Conservation (phyloP, 2,113 vertebrate species). For the Prochilodus magdalenae region DNA sequence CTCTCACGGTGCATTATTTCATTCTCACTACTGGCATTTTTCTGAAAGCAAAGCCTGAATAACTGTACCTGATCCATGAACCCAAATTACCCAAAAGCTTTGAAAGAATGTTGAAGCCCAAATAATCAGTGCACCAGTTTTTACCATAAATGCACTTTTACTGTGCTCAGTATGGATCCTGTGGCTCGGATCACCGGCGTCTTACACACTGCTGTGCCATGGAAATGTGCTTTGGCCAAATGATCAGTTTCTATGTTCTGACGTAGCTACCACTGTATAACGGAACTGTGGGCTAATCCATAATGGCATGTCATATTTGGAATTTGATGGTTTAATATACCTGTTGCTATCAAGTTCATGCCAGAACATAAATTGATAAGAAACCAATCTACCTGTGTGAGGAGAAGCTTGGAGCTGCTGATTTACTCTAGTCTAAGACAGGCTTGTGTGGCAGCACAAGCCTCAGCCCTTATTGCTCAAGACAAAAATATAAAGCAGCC, state of each 20-base stretch:
- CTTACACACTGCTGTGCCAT: background rate
- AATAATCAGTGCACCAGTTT: background rate
- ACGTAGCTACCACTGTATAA: background rate
- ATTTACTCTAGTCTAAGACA: background rate
- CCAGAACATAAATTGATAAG: constrained; percentile 12
- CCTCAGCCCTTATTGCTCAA: constrained; percentile 13
- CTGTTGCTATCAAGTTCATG: background rate
- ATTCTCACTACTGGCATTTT: too few relatives aligned
- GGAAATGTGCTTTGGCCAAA: background rate
- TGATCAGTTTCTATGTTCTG: constrained; percentile 1
- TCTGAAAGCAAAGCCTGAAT: too few relatives aligned
- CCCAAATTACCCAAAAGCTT: background rate
- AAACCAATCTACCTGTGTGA: background rate
- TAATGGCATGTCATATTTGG: background rate
- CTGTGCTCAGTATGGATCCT: background rate
- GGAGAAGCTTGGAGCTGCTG: background rate
- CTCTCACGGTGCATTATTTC: too few relatives aligned
- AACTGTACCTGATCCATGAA: too few relatives aligned
- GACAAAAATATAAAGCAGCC: background rate
- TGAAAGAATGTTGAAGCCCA: background rate
- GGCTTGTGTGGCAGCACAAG: background rate
- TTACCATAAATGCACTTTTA: background rate
- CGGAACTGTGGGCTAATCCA: background rate
- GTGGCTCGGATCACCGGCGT: background rate
- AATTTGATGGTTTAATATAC: background rate